Base-by-base conservation (phyloP, 2,113 vertebrate species). In the Gavialis gangeticus region DNA sequence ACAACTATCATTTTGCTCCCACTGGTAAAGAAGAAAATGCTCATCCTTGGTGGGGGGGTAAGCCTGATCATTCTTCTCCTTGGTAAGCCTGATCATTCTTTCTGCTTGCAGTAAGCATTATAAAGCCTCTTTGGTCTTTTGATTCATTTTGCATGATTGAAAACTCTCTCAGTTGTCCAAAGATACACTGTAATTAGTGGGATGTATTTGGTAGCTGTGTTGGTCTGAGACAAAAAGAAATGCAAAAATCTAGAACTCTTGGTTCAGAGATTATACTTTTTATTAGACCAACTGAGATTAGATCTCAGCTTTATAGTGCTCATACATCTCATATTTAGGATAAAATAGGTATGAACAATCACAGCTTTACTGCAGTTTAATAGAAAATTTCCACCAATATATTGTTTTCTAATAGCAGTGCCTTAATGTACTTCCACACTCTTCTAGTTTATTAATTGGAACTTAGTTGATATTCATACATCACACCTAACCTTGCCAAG, bases 341-440 rank as follows among this genome's bases (percentile, higher is more conserved):
- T 82, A 90, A 91, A 77, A 22, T 22, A 11, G 10, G 77, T 27
- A 69, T 91, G 22, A 25, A 54, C 82, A 75, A 62, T 75, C 58
- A 15, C 54, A 60, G 8, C 24, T 0, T 0, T 24, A 25, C 19
- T 46, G 5, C 37, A 60, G 58, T 24, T 46, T 30, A 30, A 60
- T 62, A 62, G 24, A 34, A 71, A 71, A 34, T 19, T 16, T 69
- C 30, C 22, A 34, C 34, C 9, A 1, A 2, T n/a, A n/a, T 46
- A 7, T 28, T 69, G 56, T 46, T 60, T 22, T 69, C 10, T 76
- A 34, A 82, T 84, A 21, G 78, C 11, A 0, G 1, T 3, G 4
- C 22, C 71, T 78, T 27, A 82, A 80, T 37, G 46, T 46, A 46
- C 46, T 69, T 66, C 62, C 84, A 15, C 13, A 46, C 46, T 46